These are phyloP conservation scores for Bos javanicus DNA, from an alignment of 2,113 vertebrate species.

Conservation along the genomic window DNA sequence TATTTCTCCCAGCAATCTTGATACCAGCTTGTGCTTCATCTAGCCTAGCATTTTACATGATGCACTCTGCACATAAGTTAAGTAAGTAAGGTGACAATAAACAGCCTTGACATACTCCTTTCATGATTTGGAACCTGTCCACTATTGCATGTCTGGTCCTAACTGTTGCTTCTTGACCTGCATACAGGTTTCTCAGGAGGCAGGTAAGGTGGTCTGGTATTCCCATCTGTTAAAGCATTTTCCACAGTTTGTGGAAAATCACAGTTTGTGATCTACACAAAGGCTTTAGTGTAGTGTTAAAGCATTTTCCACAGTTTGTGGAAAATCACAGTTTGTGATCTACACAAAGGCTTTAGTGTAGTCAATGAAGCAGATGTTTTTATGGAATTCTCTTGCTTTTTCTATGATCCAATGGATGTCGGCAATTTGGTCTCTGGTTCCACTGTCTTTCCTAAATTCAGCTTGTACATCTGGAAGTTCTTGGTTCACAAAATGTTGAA, in stretches of 20 bases:
- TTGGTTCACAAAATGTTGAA: neutral
- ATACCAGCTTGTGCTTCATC: neutral
- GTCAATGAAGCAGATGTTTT: neutral
- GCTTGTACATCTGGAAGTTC: neutral
- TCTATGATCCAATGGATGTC: neutral
- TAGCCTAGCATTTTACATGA: neutral
- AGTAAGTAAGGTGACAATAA: neutral
- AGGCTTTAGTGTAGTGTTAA: neutral
- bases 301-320: neutral
- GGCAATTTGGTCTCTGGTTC: neutral
- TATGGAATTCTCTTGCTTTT: neutral
- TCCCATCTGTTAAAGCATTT: neutral
- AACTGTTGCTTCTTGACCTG: neutral
- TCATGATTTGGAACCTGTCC: neutral
- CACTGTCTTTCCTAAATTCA: neutral
- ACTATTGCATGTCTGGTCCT: neutral
- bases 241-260: neutral
- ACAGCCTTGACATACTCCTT: neutral
- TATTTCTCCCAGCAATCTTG: neutral
- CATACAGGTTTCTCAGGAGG: neutral
- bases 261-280: neutral
- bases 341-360: neutral
- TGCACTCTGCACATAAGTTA: neutral
- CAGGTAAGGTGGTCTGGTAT: neutral
- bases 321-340: neutral